Conservation (phyloP, 1,140 invertebrate species). For the Epicauta chinensis region DNA sequence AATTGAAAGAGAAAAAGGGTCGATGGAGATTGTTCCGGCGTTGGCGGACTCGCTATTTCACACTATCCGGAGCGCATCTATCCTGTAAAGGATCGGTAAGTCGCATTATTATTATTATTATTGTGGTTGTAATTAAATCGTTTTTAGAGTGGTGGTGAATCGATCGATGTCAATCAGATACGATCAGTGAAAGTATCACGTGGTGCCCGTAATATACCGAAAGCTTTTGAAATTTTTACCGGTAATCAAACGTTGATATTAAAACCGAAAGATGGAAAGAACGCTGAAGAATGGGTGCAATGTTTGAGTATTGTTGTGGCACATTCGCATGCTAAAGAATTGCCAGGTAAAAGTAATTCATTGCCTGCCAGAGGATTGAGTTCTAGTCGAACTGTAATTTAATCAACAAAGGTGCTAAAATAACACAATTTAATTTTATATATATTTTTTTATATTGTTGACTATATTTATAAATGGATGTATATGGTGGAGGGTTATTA, state of each 20-base stretch:
- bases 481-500: too few species aligned
- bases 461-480: too few species aligned
- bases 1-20: conserved; percentile 92
- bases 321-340: conserved; percentile 66
- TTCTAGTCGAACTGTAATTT: conserved; percentile 38
- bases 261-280: conserved; percentile 90
- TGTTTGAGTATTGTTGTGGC: conserved; percentile 83
- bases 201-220: conserved; percentile 81
- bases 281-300: conserved; percentile 91
- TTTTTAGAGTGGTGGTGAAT: conserved; percentile 59
- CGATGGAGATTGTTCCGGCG: conserved; percentile 83
- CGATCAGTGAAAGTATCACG: conserved; percentile 84
- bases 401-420: neutral
- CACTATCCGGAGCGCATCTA: conserved; percentile 82
- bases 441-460: too few species aligned
- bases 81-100: conserved; percentile 81
- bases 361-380: conserved; percentile 54
- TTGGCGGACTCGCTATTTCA: conserved; percentile 91
- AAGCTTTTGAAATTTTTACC: conserved; percentile 94
- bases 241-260: conserved; percentile 85
- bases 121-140: neutral
- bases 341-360: conserved; percentile 60
- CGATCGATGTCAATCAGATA: conserved; percentile 85
- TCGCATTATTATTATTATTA: conserved; percentile 22
- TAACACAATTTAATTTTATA: too few species aligned